These are phyloP conservation scores for Platycheirus rosarum DNA, from an alignment of 2,888 invertebrate species.

Conservation along the genomic window DNA sequence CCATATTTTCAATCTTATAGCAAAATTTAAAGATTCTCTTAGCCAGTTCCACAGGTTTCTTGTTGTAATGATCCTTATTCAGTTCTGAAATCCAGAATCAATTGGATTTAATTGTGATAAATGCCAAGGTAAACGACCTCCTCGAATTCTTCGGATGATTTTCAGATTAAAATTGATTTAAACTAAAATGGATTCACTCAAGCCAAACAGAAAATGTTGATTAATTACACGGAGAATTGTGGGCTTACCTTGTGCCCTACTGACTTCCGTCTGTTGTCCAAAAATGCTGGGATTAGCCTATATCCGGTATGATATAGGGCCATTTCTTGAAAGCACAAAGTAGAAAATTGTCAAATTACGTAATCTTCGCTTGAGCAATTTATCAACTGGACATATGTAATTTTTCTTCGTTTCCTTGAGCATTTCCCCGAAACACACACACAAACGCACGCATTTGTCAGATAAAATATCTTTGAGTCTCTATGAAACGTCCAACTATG, in stretches of 20 bases:
- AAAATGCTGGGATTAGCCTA: constrained; percentile 70
- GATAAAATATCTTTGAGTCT: constrained; percentile 40
- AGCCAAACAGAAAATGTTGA: constrained; percentile 56
- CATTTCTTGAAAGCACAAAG: constrained; percentile 58
- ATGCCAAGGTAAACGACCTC: not conserved
- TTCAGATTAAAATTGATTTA: constrained; percentile 57
- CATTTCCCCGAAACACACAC: constrained; percentile 1
- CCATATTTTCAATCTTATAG: too few relatives aligned
- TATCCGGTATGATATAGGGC: constrained; percentile 73
- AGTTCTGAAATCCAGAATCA: too few relatives aligned
- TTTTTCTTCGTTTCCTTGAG: constrained; percentile 72
- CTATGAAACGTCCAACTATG: constrained; percentile 6
- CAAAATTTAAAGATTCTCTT: too few relatives aligned
- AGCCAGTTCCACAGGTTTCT: too few relatives aligned
- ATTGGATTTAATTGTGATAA: not conserved
- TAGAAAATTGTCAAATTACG: constrained; percentile 74
- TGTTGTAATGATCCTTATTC: too few relatives aligned
- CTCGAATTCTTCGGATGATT: constrained; percentile 1
- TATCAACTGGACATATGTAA: constrained; percentile 74
- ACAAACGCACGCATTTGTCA: constrained; percentile 34
- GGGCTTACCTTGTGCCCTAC: constrained; percentile 71
- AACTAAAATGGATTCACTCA: constrained; percentile 56
- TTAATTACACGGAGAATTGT: constrained; percentile 51
- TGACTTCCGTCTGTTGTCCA: constrained; percentile 51
- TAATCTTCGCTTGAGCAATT: constrained; percentile 73